Evolutionary conservation across 2,888 invertebrate species (phyloP), one percentile per base, ranked within the genome.

Genomic region (Gari tellinella): DNA sequence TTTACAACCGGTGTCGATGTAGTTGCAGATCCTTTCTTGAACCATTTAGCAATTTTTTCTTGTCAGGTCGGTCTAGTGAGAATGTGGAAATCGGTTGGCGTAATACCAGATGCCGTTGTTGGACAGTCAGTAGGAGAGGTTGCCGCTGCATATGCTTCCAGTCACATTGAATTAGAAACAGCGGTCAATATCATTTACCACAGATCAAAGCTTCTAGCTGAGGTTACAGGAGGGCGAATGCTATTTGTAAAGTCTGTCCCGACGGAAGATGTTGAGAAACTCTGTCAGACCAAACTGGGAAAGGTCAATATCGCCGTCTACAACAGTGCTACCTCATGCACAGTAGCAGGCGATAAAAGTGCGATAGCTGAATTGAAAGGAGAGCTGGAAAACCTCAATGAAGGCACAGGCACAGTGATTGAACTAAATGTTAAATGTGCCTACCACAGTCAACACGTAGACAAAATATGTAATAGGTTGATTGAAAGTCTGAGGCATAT

Each of bases 71-170:
- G 68, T 7, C 46, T 80, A 10, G 63, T 61, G 14, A 21, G 38
- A 17, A 40, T 83, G 31, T 76, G 78, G 76, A 40, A 52, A 38
- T 41, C 62, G 38, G 64, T 65, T 10, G 81, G 83, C 8, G 26
- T 84, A 10, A 12, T 31, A 15, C 70, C 83, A 1, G 68, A 57
- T 56, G 51, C 45, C 41, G 65, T 82, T 12, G 51, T 82, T 26
- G 84, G 84, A 21, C 84, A 84, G 58, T 81, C 81, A 7, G 64
- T 82, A 14, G 84, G 84, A 8, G 84, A 84, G 43, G 81, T 84
- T 8, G 80, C 82, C 14, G 84, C 84, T 15, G 75, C 79, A 4
- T 70, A 69, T 49, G 63, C 55, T 19, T 49, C 76, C 21, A 79
- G 83, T 12, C 52, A 48, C 25, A 46, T 83, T 14, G 49, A 62